phyloP scores from a whole-genome alignment of 2,113 vertebrate genomes.

The Neotoma lepida region DNA sequence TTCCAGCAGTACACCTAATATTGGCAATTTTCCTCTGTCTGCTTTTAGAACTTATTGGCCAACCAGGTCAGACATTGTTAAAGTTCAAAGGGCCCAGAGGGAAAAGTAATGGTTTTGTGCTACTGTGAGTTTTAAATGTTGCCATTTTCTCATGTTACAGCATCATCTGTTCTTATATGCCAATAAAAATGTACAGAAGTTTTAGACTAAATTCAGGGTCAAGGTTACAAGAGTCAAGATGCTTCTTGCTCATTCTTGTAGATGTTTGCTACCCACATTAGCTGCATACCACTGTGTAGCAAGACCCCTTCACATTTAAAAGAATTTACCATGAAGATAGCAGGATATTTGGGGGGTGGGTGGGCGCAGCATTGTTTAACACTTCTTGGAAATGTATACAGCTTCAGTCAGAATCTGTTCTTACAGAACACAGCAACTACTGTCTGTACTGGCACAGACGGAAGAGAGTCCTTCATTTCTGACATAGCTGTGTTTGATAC shows the following conservation, averaged over 20 bases:
- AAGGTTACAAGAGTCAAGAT: slow-evolving; percentile 82
- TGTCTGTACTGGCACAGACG: background rate
- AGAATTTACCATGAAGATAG: background rate
- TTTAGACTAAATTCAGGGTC: slow-evolving; percentile 82
- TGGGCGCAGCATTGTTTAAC: background rate
- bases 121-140: slow-evolving; percentile 89
- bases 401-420: background rate
- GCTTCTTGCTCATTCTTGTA: slow-evolving; percentile 77
- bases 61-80: slow-evolving; percentile 88
- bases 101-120: slow-evolving; percentile 86
- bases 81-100: slow-evolving; percentile 85
- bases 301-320: slow-evolving; percentile 50
- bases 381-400: slow-evolving; percentile 51
- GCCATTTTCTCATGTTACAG: slow-evolving; percentile 84
- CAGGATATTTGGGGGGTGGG: background rate
- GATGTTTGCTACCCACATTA: slow-evolving; percentile 67
- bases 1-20: slow-evolving; percentile 83
- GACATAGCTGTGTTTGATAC: background rate
- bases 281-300: slow-evolving; percentile 59
- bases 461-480: slow-evolving; percentile 10
- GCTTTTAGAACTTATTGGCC: slow-evolving; percentile 86
- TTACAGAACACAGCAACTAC: background rate
- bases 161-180: slow-evolving; percentile 85
- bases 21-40: slow-evolving; percentile 85
- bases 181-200: slow-evolving; percentile 83